Evolutionary conservation across 1,140 invertebrate genomes (phyloP), one percentile per base, ranked within the genome.

Genomic region (Lethocerus indicus): DNA sequence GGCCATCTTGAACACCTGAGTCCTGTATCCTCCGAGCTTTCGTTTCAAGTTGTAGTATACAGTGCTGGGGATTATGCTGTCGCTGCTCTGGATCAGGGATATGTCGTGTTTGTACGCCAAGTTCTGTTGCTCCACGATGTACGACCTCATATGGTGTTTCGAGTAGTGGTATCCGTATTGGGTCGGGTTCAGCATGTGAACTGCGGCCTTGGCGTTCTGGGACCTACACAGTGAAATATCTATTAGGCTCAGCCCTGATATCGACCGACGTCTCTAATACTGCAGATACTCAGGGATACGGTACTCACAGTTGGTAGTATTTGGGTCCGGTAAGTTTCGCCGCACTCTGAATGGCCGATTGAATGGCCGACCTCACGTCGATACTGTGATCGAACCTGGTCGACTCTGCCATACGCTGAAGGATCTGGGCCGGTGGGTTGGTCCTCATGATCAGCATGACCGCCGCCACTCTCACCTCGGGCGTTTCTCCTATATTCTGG

Each of bases 361-460:
- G 73, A 9, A 82, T 69, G 2, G 68, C 70, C 36, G 74, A 66
- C 48, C 70, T 73, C 0, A 83, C 78, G 23, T 80, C 68, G 21
- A 67, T 63, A 56, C 67, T 74, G 0, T 62, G 63, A 56, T 83
- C 80, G 28, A 67, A 60, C 50, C 78, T 71, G 3, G 78, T 82
- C 59, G 71, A 73, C 53, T 73, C 57, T 27, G 80, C 80, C 71
- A 83, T 78, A 35, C 69, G 65, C 62, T 78, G 74, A 55, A 83
- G 70, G 68, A 80, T 76, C 6, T 59, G 61, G n/a, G 63, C 57
- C 1, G 76, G 67, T 13, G 79, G 79, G 35, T 71, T 63, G 27
- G 71, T 67, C 40, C 64, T 66, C 62, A 81, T 71, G 26, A 74
- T 42, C 14, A 69, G 62, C 25, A 67, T 69, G 9, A 80, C 71